Base-by-base conservation (phyloP, 2,113 vertebrate species). In the Microtus ochrogaster region DNA sequence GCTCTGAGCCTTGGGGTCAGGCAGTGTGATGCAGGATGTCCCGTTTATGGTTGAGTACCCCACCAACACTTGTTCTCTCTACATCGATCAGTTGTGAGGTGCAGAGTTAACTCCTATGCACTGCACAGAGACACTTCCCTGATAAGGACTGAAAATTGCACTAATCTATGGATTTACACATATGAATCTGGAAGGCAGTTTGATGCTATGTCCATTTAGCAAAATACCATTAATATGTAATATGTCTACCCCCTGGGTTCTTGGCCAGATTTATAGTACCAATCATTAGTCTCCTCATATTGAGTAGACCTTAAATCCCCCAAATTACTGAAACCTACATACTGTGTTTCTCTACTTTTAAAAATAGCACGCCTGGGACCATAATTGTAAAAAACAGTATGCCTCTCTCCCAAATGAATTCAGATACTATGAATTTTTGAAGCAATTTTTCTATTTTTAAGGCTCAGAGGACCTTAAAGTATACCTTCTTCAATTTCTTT, bases 401-500 rank as follows among this genome's bases (percentile, higher is more conserved):
- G 39, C 52, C 16, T 28, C 41, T 89, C 89, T 86, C 68, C 39
- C 73, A 94, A 92, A 77, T 92, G 36, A 36, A 92, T 92, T 97
- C 63, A 63, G 49, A 86, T 41, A 21, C 81, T 96, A 89, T 84
- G 72, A 86, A 89, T 94, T 96, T 94, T 92, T 81, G 89, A 94
- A 72, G 28, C 19, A 95, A 89, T 93, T 77, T 89, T 92, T 41
- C 77, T 96, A 88, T 92, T 96, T 96, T 96, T 89, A 28, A 87
- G 93, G 47, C 28, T 81, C 66, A 96, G 74, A 93, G 63, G 2
- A 89, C 61, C 28, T 93, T 88, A 91, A 90, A 55, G 66, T 66
- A 13, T 11, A 83, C 44, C 17, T 87, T 93, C 86, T 65, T 58
- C 41, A 79, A 89, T 89, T 92, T 94, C 22, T 44, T 94, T 97